A percentile compares a stretch with the other conserved stretches of the same genome.
Evolutionary conservation across 92 coral and sea anemone species (phyloP).

Genomic region (Porites rus): DNA sequence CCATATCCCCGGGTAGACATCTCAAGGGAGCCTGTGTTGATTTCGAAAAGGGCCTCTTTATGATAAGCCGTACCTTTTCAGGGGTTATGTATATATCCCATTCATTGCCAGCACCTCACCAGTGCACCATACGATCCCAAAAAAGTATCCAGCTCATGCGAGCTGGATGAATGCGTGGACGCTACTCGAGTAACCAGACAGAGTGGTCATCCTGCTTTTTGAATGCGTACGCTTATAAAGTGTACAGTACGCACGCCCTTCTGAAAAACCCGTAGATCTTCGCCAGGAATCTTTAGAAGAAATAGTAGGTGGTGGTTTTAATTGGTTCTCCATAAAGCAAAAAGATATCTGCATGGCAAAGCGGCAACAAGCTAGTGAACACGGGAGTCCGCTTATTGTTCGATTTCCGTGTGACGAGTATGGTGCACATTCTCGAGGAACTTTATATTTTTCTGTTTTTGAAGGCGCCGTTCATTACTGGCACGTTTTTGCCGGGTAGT

Average conservation of each 20-base stretch:
- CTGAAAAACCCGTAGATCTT: constrained; percentile 20
- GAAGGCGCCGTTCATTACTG: constrained; percentile 62
- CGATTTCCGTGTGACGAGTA: constrained; percentile 27
- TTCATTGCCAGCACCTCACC: too few species aligned
- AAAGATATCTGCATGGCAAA: constrained; percentile 36
- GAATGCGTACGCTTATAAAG: constrained; percentile 57
- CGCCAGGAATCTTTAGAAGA: constrained; percentile 30
- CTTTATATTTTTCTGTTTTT: constrained; percentile 50
- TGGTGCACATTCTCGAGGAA: constrained; percentile 20
- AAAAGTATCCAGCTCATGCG: constrained; percentile 2
- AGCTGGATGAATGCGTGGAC: too few species aligned
- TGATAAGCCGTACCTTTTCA: too few species aligned
- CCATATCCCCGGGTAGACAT: too few species aligned
- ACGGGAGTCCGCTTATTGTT: constrained; percentile 45
- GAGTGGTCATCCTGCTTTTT: constrained; percentile 63
- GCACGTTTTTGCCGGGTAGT: constrained; percentile 58
- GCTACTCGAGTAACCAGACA: constrained; percentile 22
- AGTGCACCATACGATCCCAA: neutral
- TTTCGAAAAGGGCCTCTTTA: neutral
- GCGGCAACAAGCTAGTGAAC: constrained; percentile 23
- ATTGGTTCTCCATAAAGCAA: constrained; percentile 52
- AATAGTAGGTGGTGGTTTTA: constrained; percentile 21
- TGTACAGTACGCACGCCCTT: constrained; percentile 53
- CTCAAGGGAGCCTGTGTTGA: too few species aligned
- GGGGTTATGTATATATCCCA: neutral